These are phyloP conservation scores for Tapera naevia DNA, from an alignment of 2,797 vertebrate genomes.

Conservation along the genomic window DNA sequence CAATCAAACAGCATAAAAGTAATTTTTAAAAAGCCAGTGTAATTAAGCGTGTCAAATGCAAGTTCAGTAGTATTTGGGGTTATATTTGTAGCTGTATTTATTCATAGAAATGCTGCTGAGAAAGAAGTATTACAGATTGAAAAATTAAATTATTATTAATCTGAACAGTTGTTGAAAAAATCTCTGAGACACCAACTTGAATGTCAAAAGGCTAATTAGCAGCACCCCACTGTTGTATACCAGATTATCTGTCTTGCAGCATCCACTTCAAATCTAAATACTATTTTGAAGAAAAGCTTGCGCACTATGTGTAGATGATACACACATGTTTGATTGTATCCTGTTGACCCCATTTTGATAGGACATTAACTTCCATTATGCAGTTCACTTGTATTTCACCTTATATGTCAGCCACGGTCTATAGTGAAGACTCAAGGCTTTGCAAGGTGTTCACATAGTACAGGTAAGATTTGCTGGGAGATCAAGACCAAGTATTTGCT, in stretches of 20 bases:
- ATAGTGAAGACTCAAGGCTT: slow-evolving; percentile 40
- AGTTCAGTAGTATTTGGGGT: not conserved
- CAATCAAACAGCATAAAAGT: not conserved
- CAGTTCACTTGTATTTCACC: slow-evolving; percentile 64
- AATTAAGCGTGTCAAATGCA: not conserved
- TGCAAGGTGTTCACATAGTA: slow-evolving; percentile 55
- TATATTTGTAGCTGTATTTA: not conserved
- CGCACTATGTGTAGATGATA: not conserved
- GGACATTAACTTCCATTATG: slow-evolving; percentile 63
- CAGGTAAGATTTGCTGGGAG: slow-evolving; percentile 65
- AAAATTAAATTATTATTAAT: not conserved
- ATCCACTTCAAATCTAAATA: not conserved
- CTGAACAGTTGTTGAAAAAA: not conserved
- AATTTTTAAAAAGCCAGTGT: not conserved
- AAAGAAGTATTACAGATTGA: not conserved
- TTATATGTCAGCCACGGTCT: slow-evolving; percentile 48
- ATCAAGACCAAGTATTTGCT: slow-evolving; percentile 73
- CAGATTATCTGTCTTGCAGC: not conserved
- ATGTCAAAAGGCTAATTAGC: not conserved
- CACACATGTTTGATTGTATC: slow-evolving; percentile 49
- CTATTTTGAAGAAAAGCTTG: slow-evolving; percentile 6
- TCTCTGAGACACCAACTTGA: not conserved
- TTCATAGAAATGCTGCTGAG: not conserved
- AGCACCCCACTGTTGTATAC: not conserved
- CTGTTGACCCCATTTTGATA: slow-evolving; percentile 61